Percentiles rank a stretch among this genome's conserved stretches.
Evolutionary conservation across 2,797 vertebrate species (phyloP).

Genomic region (Sebastes oblongus): DNA sequence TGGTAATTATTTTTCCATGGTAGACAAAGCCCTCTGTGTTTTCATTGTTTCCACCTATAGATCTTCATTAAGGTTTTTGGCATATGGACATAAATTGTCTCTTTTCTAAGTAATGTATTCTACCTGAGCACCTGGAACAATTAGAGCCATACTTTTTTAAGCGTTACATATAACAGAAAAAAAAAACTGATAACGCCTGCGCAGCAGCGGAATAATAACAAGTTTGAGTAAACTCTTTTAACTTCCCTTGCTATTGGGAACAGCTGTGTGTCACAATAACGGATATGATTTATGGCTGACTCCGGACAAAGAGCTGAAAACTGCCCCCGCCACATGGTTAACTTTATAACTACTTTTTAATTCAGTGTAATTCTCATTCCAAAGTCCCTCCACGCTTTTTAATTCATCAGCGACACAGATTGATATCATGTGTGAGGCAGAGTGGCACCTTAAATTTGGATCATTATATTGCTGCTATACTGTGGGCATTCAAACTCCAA

Average conservation of each 20-base stretch:
- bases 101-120: conserved; percentile 27
- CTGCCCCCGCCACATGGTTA: conserved; percentile 30
- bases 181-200: not conserved
- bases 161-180: not conserved
- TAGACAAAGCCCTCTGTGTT: conserved; percentile 26
- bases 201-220: not conserved
- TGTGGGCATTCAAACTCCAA: conserved; percentile 48
- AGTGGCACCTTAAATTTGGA: conserved; percentile 46
- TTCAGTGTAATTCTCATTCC: conserved; percentile 42
- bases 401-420: conserved; percentile 58
- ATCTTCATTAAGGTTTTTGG: conserved; percentile 37
- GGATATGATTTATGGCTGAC: conserved; percentile 42
- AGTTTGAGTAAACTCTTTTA: not conserved
- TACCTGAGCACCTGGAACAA: conserved; percentile 26
- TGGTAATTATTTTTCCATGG: conserved; percentile 40
- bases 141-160: conserved; percentile 10
- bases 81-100: conserved; percentile 16
- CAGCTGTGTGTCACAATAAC: conserved; percentile 44
- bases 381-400: conserved; percentile 24
- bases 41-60: conserved; percentile 41
- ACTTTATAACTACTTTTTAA: conserved; percentile 41
- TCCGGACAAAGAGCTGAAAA: conserved; percentile 9
- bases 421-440: conserved; percentile 52
- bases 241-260: conserved; percentile 1
- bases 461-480: conserved; percentile 27